A percentile compares a stretch with the other conserved stretches of the same genome.
phyloP scores from a whole-genome alignment of 1,140 invertebrate genomes.

The Magallana ariakensis region DNA sequence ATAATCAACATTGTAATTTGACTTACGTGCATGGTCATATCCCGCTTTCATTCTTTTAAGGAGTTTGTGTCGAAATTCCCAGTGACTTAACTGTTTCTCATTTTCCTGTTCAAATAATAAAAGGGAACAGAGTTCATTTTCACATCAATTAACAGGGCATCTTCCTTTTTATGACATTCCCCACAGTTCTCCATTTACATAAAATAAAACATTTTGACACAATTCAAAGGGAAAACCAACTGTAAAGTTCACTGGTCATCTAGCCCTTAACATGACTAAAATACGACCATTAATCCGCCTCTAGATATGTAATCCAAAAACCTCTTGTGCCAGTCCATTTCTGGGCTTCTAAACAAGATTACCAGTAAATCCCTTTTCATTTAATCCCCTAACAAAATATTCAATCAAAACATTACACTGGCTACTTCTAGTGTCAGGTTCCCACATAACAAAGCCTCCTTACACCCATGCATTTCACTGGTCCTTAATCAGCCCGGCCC shows the following conservation, averaged over 20 bases:
- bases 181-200: background rate
- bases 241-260: constrained; percentile 14
- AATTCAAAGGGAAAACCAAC: background rate
- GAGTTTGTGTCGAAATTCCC: constrained; percentile 91
- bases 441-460: background rate
- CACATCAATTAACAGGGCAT: background rate
- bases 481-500: background rate
- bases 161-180: background rate
- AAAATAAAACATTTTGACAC: background rate
- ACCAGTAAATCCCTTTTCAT: background rate
- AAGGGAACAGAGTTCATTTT: constrained; percentile 46
- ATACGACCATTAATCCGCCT: background rate
- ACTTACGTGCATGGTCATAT: constrained; percentile 86
- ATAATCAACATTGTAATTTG: background rate
- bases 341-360: constrained; percentile 24
- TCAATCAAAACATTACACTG: constrained; percentile 1
- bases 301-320: background rate
- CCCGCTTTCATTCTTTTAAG: constrained; percentile 87
- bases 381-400: constrained; percentile 27
- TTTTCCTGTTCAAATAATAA: constrained; percentile 80
- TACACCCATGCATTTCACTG: background rate
- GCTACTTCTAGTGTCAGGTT: constrained; percentile 10
- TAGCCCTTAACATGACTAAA: background rate
- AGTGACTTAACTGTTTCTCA: constrained; percentile 91
- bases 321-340: background rate